Percentiles rank a stretch among this genome's conserved stretches.
Evolutionary conservation across 2,113 vertebrate genomes (phyloP).

Genomic region (Natator depressus): DNA sequence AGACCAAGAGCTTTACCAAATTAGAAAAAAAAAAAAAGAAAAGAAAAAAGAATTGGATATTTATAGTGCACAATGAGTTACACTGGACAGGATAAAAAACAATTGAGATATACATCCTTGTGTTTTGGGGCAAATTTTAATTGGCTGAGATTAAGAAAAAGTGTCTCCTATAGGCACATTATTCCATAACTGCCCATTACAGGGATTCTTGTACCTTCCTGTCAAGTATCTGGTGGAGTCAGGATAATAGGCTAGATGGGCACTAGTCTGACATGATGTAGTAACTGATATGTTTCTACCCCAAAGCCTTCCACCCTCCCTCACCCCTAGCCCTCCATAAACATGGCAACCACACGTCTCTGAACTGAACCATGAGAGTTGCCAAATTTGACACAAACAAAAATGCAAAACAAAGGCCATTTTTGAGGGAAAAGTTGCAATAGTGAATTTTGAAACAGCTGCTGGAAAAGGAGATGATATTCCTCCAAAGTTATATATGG

Average conservation of each 20-base stretch:
- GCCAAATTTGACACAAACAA: constrained; percentile 1
- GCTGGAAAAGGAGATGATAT: not conserved
- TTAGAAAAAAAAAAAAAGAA: too few species aligned
- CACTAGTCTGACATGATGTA: not conserved
- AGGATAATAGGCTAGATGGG: not conserved
- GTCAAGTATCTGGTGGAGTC: not conserved
- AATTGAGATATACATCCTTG: constrained; percentile 5
- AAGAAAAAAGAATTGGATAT: not conserved
- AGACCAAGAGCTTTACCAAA: not conserved
- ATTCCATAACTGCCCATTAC: not conserved
- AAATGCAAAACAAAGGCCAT: constrained; percentile 21
- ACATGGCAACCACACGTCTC: not conserved
- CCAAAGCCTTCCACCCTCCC: not conserved
- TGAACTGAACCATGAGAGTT: constrained; percentile 1
- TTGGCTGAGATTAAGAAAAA: not conserved
- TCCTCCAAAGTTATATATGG: not conserved
- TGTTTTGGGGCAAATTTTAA: not conserved
- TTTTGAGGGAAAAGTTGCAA: constrained; percentile 3
- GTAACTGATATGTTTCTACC: not conserved
- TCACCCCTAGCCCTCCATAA: not conserved
- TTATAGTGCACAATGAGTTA: constrained; percentile 25
- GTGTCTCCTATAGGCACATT: not conserved
- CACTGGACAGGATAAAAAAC: not conserved
- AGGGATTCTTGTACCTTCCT: not conserved
- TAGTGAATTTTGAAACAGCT: not conserved